phyloP scores from a whole-genome alignment of 2,888 invertebrate genomes.

The Lasioglossum vierecki region DNA sequence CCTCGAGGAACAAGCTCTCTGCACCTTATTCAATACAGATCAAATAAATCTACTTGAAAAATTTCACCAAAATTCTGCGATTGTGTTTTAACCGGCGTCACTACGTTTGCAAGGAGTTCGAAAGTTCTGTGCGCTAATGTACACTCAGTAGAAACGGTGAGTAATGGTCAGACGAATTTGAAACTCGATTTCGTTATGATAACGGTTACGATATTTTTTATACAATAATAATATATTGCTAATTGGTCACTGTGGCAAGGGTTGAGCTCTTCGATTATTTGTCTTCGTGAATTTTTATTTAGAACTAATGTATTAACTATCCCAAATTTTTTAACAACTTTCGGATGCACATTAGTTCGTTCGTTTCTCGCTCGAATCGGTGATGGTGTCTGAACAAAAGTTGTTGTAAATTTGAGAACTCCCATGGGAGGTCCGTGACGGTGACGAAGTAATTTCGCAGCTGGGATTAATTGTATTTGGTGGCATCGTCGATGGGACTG shows the following conservation, averaged over 20 bases:
- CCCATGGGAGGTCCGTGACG: neutral
- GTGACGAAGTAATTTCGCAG: slow-evolving; percentile 35
- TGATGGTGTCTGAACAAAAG: neutral
- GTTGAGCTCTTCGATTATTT: neutral
- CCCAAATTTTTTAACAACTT: neutral
- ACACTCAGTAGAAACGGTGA: neutral
- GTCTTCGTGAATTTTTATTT: neutral
- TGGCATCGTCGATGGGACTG: slow-evolving; percentile 45
- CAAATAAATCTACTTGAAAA: neutral
- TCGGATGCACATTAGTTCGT: neutral
- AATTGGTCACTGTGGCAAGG: neutral
- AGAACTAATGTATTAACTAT: neutral
- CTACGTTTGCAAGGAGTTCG: neutral
- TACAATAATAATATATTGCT: neutral
- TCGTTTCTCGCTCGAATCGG: neutral
- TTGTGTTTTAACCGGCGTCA: neutral
- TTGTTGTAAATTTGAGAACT: neutral
- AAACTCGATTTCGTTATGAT: neutral
- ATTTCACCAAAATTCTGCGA: neutral
- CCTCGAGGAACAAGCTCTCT: neutral
- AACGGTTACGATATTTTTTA: neutral
- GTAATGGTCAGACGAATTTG: neutral
- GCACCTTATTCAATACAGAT: neutral
- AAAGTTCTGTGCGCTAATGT: neutral
- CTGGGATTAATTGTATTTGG: slow-evolving; percentile 51